Evolutionary conservation across 2,797 vertebrate genomes (phyloP).

Genomic region (Poeciliopsis presidionis): DNA sequence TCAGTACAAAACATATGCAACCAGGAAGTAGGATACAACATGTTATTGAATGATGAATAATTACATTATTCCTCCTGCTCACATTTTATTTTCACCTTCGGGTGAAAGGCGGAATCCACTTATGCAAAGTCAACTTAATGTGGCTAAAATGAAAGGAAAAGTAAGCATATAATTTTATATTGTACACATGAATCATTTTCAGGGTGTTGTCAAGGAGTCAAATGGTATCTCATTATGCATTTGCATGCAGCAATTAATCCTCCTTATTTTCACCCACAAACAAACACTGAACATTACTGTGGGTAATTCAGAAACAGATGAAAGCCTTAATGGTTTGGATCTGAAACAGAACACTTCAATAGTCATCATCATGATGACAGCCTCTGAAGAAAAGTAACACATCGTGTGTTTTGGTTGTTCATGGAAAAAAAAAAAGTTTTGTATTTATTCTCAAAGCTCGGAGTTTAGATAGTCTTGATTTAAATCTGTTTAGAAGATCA

Average conservation of each 20-base stretch:
- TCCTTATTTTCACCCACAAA: slow-evolving; percentile 30
- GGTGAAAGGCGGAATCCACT: slow-evolving; percentile 56
- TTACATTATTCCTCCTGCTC: slow-evolving; percentile 53
- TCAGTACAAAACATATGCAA: slow-evolving; percentile 70
- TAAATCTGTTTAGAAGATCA: slow-evolving; percentile 8
- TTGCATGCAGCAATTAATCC: slow-evolving; percentile 37
- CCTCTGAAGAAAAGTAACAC: slow-evolving; percentile 12
- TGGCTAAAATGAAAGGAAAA: slow-evolving; percentile 46
- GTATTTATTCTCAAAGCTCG: not conserved
- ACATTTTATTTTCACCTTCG: slow-evolving; percentile 58
- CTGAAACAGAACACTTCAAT: slow-evolving; percentile 13
- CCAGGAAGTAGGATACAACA: slow-evolving; percentile 65
- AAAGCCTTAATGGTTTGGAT: slow-evolving; percentile 25
- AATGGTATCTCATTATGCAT: slow-evolving; percentile 37
- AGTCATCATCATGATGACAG: slow-evolving; percentile 6
- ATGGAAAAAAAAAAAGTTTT: not conserved
- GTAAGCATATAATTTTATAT: slow-evolving; percentile 48
- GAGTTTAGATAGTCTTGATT: not conserved
- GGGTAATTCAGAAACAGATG: slow-evolving; percentile 33
- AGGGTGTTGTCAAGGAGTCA: slow-evolving; percentile 27
- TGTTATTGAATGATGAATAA: slow-evolving; percentile 71
- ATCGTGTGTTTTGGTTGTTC: not conserved
- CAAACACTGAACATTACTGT: slow-evolving; percentile 22
- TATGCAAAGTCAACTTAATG: slow-evolving; percentile 62
- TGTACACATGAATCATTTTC: slow-evolving; percentile 48